Evolutionary conservation across 2,797 vertebrate species (phyloP), one percentile per base, ranked within the genome.

Genomic region (Pseudochromis fuscus): DNA sequence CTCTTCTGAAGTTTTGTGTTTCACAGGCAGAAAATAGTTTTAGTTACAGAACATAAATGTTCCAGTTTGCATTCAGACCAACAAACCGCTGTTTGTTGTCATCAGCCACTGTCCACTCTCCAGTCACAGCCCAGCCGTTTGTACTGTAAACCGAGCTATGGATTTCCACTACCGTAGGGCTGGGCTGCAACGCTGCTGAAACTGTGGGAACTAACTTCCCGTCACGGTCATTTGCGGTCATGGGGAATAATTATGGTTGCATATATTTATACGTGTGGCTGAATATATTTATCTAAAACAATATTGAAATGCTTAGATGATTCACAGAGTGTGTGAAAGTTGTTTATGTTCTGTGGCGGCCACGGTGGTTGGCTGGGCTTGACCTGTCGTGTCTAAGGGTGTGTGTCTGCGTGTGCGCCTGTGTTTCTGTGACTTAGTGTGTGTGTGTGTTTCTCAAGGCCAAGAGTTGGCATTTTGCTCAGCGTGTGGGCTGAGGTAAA

Each of bases 221-320:
- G 82, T 91, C 91, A 90, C 27, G 78, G 88, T 79, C 80, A 45
- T 89, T 88, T 87, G 90, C 74, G 89, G 92, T 87, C 77, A 24
- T 46, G 1, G 76, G 73, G 87, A 88, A 90, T 90, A 77, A 90
- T 91, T 91, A 91, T 89, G 89, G 90, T 80, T 58, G 33, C 66
- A 67, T 87, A 74, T 91, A 91, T 91, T 90, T 93, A 90, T 88
- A 84, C 78, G 83, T 82, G 84, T 7, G 86, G 87, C 87, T 59
- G 84, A 81, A 90, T 90, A 89, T 92, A 92, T 93, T 92, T 90
- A 88, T 91, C 89, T 90, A 70, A 85, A 87, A 87, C 92, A 91
- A 91, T 87, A 90, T 86, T 88, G 89, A 89, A 88, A 85, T 19
- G 85, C 85, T 89, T 73, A 84, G 83, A 89, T 91, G 91, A 91